Percentiles rank a stretch among this genome's conserved stretches.
Evolutionary conservation across 2,113 vertebrate genomes (phyloP).

Genomic region (Dolichotis patagonum): DNA sequence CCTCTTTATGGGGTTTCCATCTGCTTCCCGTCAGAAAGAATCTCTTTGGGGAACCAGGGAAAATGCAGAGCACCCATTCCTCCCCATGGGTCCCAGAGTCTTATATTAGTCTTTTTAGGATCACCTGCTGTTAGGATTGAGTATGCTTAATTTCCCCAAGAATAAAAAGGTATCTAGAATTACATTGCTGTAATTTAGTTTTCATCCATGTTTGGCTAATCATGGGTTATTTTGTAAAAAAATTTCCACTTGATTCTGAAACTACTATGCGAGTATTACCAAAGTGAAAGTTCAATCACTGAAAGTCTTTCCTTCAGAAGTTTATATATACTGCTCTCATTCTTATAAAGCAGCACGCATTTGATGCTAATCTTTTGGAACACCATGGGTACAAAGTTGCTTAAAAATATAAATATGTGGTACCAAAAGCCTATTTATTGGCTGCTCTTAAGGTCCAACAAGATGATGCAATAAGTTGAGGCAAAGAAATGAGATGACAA

Average conservation of each 20-base stretch:
- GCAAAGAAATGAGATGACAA: not conserved
- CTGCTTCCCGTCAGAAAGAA: conserved; percentile 78
- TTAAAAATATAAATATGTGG: conserved; percentile 37
- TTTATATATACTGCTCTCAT: not conserved
- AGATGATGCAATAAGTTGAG: not conserved
- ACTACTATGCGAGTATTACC: not conserved
- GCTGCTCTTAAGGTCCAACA: conserved; percentile 24
- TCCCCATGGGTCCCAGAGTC: conserved; percentile 49
- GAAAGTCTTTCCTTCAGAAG: conserved; percentile 48
- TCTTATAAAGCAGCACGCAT: conserved; percentile 1
- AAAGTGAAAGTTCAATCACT: conserved; percentile 20
- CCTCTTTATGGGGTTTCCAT: conserved; percentile 74
- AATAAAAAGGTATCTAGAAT: conserved; percentile 61
- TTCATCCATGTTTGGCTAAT: conserved; percentile 61
- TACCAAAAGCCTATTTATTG: conserved; percentile 13
- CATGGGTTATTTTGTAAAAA: not conserved
- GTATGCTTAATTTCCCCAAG: conserved; percentile 63
- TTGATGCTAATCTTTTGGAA: conserved; percentile 48
- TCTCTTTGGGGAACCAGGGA: not conserved
- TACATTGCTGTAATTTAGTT: conserved; percentile 48
- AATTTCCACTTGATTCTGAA: conserved; percentile 42
- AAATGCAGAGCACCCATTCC: conserved; percentile 64
- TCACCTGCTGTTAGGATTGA: conserved; percentile 21
- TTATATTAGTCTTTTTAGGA: conserved; percentile 72
- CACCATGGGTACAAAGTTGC: not conserved